Conservation (phyloP, 2,797 vertebrate genomes). For the Taeniopygia guttata region DNA sequence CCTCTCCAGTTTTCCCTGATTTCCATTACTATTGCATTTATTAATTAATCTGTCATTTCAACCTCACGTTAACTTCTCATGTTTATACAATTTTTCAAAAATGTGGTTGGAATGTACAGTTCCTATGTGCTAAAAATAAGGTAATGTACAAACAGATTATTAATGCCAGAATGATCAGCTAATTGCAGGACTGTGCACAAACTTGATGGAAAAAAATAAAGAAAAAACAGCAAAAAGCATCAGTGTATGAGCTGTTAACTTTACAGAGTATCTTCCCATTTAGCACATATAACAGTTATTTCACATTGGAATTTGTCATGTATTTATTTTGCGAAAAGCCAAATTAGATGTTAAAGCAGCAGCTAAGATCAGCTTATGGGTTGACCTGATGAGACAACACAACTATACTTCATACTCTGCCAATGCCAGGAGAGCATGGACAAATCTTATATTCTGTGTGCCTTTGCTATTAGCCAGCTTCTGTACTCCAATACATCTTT, state of each 20-base stretch:
- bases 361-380: background rate
- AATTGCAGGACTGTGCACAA: background rate
- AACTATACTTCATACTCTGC: background rate
- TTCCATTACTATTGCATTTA: background rate
- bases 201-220: background rate
- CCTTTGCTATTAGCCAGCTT: background rate
- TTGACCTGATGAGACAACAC: background rate
- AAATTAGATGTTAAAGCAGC: background rate
- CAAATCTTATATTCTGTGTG: background rate
- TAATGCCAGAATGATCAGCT: background rate
- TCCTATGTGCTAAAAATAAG: background rate
- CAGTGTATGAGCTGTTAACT: background rate
- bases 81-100: background rate
- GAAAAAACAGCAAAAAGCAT: background rate
- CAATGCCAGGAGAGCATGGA: rapidly evolving
- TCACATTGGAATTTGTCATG: background rate
- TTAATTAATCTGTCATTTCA: background rate
- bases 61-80: background rate
- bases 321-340: background rate
- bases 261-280: background rate
- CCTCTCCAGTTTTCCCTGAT: background rate
- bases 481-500: background rate
- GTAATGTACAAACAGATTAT: background rate
- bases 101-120: background rate
- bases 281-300: background rate